Percentiles rank a stretch among this genome's conserved stretches.
Conservation (phyloP, 2,888 invertebrate species). For the Zhuqinia jingwanae region DNA sequence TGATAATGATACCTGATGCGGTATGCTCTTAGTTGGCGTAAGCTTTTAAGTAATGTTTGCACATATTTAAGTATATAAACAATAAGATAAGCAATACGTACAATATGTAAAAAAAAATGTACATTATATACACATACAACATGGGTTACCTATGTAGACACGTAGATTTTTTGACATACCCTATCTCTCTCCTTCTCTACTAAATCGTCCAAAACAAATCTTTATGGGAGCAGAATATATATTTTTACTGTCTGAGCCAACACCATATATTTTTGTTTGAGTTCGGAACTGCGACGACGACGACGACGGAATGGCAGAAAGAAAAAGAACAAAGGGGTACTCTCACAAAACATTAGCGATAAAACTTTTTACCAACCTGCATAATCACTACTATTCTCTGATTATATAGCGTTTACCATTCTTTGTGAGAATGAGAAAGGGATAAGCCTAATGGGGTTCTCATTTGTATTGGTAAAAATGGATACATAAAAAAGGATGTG, state of each 20-base stretch:
- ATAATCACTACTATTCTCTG: constrained; percentile 44
- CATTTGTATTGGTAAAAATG: constrained; percentile 5
- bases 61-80: constrained; percentile 54
- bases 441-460: constrained; percentile 37
- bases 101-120: neutral
- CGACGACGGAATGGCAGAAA: neutral
- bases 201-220: neutral
- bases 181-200: neutral
- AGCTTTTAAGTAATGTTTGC: constrained; percentile 64
- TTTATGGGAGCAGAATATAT: neutral
- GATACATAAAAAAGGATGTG: neutral
- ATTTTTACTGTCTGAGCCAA: neutral
- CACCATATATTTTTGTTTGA: neutral
- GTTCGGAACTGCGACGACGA: constrained; percentile 13
- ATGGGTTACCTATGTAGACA: neutral
- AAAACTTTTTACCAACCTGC: constrained; percentile 23
- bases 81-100: constrained; percentile 37
- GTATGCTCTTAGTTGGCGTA: constrained; percentile 38
- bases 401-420: constrained; percentile 42
- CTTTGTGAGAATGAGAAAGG: constrained; percentile 32
- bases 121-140: neutral
- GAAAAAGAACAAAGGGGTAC: constrained; percentile 43
- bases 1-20: constrained; percentile 68
- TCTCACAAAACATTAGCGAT: constrained; percentile 6
- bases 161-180: neutral